Evolutionary conservation across 2,113 vertebrate species (phyloP), one percentile per base, ranked within the genome.

Genomic region (Psittacara wagleri): DNA sequence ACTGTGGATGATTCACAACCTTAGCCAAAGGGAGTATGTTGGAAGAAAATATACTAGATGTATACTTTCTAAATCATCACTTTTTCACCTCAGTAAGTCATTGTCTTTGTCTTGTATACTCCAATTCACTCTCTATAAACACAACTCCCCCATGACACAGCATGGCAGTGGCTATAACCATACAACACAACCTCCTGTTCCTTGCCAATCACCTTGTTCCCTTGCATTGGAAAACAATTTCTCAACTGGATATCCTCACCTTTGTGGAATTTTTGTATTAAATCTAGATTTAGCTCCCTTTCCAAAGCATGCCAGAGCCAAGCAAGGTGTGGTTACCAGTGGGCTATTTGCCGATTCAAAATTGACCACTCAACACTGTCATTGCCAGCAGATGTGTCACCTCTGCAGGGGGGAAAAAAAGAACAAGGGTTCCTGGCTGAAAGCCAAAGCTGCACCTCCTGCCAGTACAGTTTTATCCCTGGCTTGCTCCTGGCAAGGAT

Each of bases 1-100:
- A n/a, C 73, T 13, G 48, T 78, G 91, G 86, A 91, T 86, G 91
- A 95, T 94, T 96, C 95, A 95, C 84, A 75, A 1, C 46, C 79
- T 76, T 90, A 79, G 92, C 59, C 84, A 92, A 54, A 17, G 27
- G 49, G 46, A 35, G 6, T 17, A 20, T 4, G 23, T 33, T 19
- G 64, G 55, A 63, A 79, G 83, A 89, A 95, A 86, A 93, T 18
- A 39, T 2, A 33, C 37, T 29, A 64, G 43, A 74, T 0, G 18
- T 2, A 0, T 19, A 4, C 39, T 54, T 41, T 59, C n/a, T 2
- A 3, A 88, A 46, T 41, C 46, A 25, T 52, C 73, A 11, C 79
- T 77, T 94, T 73, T 11, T 9, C 59, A 24, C 76, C 12, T 25
- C 8, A 19, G 20, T 46, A 31, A 68, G 48, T 10, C 8, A 1